Conservation (phyloP, 2,888 invertebrate genomes). For the Drosophila paranaensis region DNA sequence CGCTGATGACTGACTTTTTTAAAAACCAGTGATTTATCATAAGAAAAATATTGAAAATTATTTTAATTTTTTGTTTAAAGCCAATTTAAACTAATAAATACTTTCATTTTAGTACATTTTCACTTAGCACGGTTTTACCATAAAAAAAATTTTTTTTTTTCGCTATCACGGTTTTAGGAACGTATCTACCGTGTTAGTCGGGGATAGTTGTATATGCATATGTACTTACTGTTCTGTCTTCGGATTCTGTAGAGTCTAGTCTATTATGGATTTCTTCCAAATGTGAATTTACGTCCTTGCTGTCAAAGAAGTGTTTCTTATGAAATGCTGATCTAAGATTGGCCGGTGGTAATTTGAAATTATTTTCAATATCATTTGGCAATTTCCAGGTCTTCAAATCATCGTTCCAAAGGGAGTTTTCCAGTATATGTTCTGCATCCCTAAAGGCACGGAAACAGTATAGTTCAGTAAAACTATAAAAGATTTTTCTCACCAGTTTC, state of each 20-base stretch:
- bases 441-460: conserved; percentile 75
- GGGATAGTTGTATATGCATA: too few relatives aligned
- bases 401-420: conserved; percentile 90
- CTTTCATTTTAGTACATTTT: too few relatives aligned
- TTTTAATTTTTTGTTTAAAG: too few relatives aligned
- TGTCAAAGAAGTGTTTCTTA: conserved; percentile 5
- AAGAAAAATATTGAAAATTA: too few relatives aligned
- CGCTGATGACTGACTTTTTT: too few relatives aligned
- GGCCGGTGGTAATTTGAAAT: conserved; percentile 89
- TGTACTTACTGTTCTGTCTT: conserved; percentile 26
- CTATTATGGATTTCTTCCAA: background rate
- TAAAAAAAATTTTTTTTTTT: too few relatives aligned
- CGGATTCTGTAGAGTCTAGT: background rate
- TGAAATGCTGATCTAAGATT: conserved; percentile 26
- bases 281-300: conserved; percentile 4
- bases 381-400: conserved; percentile 89
- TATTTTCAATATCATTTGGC: conserved; percentile 88
- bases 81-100: too few relatives aligned
- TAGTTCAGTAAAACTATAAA: background rate
- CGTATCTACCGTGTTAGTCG: too few relatives aligned
- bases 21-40: too few relatives aligned
- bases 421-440: conserved; percentile 89
- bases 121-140: too few relatives aligned
- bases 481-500: conserved; percentile 87
- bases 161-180: too few relatives aligned